These are phyloP conservation scores for Rhopalosiphum maidis DNA, from an alignment of 1,140 invertebrate species.

Conservation along the genomic window DNA sequence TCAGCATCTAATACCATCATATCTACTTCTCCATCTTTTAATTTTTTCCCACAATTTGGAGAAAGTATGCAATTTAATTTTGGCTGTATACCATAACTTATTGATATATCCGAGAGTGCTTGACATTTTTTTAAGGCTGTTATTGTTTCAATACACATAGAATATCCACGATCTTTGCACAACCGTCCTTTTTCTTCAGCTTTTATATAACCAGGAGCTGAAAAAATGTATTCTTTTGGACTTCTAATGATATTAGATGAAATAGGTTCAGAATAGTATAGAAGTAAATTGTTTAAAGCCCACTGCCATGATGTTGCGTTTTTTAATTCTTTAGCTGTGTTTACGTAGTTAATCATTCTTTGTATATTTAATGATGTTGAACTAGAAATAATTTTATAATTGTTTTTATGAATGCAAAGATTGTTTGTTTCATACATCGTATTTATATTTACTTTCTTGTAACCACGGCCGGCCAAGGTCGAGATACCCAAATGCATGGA, in stretches of 20 bases:
- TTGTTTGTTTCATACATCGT: not conserved
- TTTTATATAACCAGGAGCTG: conserved; percentile 27
- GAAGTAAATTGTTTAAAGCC: conserved; percentile 47
- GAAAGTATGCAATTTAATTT: conserved; percentile 31
- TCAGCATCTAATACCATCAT: conserved; percentile 42
- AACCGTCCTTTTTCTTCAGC: not conserved
- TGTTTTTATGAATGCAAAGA: not conserved
- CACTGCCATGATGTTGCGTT: conserved; percentile 22
- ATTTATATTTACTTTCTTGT: conserved; percentile 66
- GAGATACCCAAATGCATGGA: conserved; percentile 79
- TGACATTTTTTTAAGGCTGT: conserved; percentile 36
- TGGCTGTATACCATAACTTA: conserved; percentile 45
- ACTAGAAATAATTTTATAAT: not conserved
- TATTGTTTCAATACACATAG: conserved; percentile 38
- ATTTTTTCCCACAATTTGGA: conserved; percentile 5
- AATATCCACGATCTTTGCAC: conserved; percentile 20
- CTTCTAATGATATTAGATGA: conserved; percentile 30
- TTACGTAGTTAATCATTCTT: conserved; percentile 47
- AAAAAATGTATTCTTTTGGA: conserved; percentile 38
- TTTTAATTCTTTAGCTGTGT: conserved; percentile 10
- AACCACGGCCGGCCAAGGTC: conserved; percentile 76
- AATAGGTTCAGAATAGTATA: conserved; percentile 41
- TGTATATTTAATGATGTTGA: conserved; percentile 16
- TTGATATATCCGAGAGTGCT: conserved; percentile 41
- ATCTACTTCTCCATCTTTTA: conserved; percentile 36